Percentiles rank a stretch among this genome's conserved stretches.
phyloP scores from a whole-genome alignment of 2,888 invertebrate genomes.

The Charanyca ferruginea region DNA sequence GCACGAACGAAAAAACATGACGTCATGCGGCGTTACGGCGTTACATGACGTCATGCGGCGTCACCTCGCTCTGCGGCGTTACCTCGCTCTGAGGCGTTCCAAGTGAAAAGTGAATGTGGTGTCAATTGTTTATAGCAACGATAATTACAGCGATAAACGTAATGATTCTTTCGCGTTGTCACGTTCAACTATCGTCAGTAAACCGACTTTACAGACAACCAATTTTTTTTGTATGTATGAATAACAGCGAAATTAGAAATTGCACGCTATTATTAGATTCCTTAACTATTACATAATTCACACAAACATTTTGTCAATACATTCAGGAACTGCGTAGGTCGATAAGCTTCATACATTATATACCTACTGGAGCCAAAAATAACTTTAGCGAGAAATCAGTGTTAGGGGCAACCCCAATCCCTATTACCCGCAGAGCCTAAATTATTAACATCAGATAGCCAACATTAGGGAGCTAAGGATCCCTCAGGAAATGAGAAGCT shows the following conservation, averaged over 20 bases:
- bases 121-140: no score
- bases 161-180: no score
- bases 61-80: no score
- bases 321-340: background rate
- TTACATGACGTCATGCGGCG: no score
- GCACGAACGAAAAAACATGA: no score
- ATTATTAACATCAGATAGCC: conserved; percentile 72
- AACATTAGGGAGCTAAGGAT: conserved; percentile 46
- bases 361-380: conserved; percentile 29
- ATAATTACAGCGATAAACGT: no score
- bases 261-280: background rate
- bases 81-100: no score
- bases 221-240: no score
- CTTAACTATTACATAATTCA: background rate
- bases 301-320: background rate
- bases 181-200: no score
- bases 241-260: background rate
- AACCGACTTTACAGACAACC: no score
- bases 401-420: conserved; percentile 40
- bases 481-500: conserved; percentile 70
- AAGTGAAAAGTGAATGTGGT: no score
- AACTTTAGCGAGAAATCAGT: conserved; percentile 47
- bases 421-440: conserved; percentile 50
- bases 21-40: no score
- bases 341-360: conserved; percentile 18